phyloP scores from a whole-genome alignment of 2,113 vertebrate species.

The Passer domesticus region DNA sequence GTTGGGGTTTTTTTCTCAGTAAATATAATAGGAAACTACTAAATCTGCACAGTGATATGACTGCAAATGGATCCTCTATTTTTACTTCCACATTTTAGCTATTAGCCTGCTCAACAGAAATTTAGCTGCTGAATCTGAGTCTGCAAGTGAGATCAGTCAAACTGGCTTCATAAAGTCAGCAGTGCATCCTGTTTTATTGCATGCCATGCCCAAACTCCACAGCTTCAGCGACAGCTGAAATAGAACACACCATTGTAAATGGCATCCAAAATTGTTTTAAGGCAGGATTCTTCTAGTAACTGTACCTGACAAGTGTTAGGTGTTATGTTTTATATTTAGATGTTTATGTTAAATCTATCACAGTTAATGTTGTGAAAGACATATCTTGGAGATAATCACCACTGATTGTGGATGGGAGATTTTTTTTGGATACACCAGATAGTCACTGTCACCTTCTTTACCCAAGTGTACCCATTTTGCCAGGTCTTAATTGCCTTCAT shows the following conservation, averaged over 20 bases:
- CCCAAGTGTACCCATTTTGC: not conserved
- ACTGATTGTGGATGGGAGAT: not conserved
- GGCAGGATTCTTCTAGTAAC: not conserved
- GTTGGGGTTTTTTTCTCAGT: not conserved
- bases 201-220: not conserved
- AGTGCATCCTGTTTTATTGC: not conserved
- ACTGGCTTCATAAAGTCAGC: not conserved
- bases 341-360: not conserved
- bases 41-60: not conserved
- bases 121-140: not conserved
- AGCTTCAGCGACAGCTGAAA: not conserved
- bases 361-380: not conserved
- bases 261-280: not conserved
- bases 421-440: not conserved
- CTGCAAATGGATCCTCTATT: not conserved
- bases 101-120: not conserved
- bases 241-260: not conserved
- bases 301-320: not conserved
- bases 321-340: not conserved
- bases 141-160: not conserved
- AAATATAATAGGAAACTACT: not conserved
- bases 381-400: not conserved
- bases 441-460: not conserved
- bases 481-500: not conserved
- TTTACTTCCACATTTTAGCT: not conserved